A percentile compares a stretch with the other conserved stretches of the same genome.
Evolutionary conservation across 2,113 vertebrate species (phyloP).

Genomic region (Microtus montanus): DNA sequence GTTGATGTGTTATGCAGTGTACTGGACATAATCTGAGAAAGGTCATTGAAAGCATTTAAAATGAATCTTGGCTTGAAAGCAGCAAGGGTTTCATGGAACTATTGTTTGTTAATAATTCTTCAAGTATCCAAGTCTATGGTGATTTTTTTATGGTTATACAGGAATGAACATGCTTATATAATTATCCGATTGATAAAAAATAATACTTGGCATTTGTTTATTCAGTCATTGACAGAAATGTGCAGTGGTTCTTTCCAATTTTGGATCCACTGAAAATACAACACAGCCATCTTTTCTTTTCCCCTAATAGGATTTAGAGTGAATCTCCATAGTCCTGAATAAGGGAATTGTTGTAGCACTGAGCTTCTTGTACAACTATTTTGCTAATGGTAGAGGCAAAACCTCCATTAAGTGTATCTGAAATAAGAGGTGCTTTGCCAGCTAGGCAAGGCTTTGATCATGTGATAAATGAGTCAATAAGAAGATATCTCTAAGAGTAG

Average conservation of each 20-base stretch:
- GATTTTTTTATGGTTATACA: constrained; percentile 65
- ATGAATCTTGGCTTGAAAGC: constrained; percentile 64
- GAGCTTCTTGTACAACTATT: constrained; percentile 54
- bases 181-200: constrained; percentile 52
- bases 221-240: constrained; percentile 41
- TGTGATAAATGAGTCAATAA: constrained; percentile 59
- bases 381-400: constrained; percentile 55
- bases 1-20: constrained; percentile 16
- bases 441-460: constrained; percentile 61
- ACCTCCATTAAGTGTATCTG: constrained; percentile 23
- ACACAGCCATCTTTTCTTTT: constrained; percentile 51
- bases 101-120: constrained; percentile 63
- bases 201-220: constrained; percentile 32
- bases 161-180: constrained; percentile 24
- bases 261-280: not conserved
- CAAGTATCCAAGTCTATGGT: constrained; percentile 36
- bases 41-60: constrained; percentile 30
- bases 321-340: constrained; percentile 48
- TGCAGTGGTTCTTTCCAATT: not conserved
- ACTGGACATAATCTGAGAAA: not conserved
- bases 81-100: not conserved
- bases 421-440: constrained; percentile 65
- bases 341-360: constrained; percentile 41
- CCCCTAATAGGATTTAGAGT: constrained; percentile 58
- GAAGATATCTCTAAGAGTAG: constrained; percentile 55